These are phyloP conservation scores for Trogon melanurus DNA, from an alignment of 2,113 vertebrate species.

Conservation along the genomic window DNA sequence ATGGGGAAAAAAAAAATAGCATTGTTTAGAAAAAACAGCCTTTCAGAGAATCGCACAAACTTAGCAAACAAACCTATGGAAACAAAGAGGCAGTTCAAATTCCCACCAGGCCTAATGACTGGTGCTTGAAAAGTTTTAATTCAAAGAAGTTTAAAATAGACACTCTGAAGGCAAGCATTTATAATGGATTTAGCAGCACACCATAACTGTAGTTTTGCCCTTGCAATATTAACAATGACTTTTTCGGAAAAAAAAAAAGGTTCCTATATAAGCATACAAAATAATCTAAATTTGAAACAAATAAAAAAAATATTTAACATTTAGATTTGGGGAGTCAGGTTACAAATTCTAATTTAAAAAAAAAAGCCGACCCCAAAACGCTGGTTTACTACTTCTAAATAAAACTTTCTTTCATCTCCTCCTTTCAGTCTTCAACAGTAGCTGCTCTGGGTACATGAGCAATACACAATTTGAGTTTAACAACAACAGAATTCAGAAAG, in stretches of 20 bases:
- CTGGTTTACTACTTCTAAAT: not conserved
- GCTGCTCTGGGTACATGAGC: not conserved
- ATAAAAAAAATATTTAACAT: not conserved
- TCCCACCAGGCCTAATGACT: not conserved
- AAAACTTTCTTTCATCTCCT: not conserved
- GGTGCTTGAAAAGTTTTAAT: not conserved
- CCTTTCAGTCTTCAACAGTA: not conserved
- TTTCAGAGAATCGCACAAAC: slow-evolving; percentile 40
- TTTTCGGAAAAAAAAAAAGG: not conserved
- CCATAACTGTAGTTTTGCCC: not conserved
- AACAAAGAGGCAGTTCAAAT: slow-evolving; percentile 41
- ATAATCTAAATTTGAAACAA: not conserved
- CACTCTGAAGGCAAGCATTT: not conserved
- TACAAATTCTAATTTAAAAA: not conserved
- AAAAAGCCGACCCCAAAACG: not conserved
- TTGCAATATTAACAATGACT: not conserved
- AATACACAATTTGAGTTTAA: not conserved
- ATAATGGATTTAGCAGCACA: not conserved
- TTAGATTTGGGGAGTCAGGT: not conserved
- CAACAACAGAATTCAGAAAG: not conserved
- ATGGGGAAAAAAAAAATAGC: not conserved
- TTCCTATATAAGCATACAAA: not conserved
- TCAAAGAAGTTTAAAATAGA: slow-evolving; percentile 33
- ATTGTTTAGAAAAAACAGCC: slow-evolving; percentile 54
- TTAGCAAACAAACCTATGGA: slow-evolving; percentile 9